A percentile compares a stretch with the other conserved stretches of the same genome.
These are phyloP conservation scores for Sinelater perroti DNA, from an alignment of 2,888 invertebrate species.

Conservation along the genomic window DNA sequence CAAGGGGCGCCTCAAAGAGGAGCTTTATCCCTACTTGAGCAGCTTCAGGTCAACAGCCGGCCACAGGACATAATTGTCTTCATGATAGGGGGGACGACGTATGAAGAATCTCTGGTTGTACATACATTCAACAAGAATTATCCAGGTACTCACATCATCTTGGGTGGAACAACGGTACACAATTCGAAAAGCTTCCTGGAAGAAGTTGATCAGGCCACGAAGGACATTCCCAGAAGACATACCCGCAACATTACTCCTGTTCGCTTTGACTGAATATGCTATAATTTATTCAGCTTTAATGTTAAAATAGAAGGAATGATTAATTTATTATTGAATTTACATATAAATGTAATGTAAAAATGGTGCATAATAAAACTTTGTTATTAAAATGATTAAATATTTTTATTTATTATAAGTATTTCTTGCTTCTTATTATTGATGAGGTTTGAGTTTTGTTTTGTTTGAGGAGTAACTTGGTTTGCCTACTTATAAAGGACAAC, in stretches of 20 bases:
- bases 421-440: too few relatives aligned
- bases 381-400: too few relatives aligned
- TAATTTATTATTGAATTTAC: too few relatives aligned
- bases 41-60: conserved; percentile 68
- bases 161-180: conserved; percentile 93
- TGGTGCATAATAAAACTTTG: too few relatives aligned
- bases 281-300: too few relatives aligned
- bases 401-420: too few relatives aligned
- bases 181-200: conserved; percentile 84
- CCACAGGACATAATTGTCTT: conserved; percentile 96
- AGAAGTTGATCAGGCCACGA: conserved; percentile 76
- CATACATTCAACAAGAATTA: conserved; percentile 81
- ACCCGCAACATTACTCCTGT: conserved; percentile 45
- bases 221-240: conserved; percentile 71
- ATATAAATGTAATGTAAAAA: too few relatives aligned
- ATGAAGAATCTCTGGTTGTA: conserved; percentile 91
- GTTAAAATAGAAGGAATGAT: too few relatives aligned
- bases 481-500: too few relatives aligned
- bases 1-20: conserved; percentile 89
- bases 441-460: too few relatives aligned
- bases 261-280: conserved; percentile 12
- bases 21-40: conserved; percentile 84
- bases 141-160: conserved; percentile 77
- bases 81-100: conserved; percentile 95
- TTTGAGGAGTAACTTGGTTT: too few relatives aligned